phyloP scores from a whole-genome alignment of 2,888 invertebrate genomes.

The Thymelicus acteon region DNA sequence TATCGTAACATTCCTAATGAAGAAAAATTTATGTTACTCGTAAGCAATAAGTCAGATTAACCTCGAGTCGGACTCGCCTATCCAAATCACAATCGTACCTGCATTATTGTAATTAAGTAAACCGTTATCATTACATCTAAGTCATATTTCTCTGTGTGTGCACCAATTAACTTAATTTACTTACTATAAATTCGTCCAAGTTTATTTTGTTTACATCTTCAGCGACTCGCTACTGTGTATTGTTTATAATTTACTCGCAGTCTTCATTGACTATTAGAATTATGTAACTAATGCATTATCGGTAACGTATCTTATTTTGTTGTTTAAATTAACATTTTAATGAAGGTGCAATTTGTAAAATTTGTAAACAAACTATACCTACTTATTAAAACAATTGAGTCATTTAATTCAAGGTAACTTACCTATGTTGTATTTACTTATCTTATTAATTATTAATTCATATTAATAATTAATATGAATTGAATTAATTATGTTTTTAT shows the following conservation, averaged over 20 bases:
- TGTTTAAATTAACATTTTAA: too few relatives aligned
- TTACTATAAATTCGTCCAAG: conserved; percentile 15
- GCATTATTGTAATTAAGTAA: conserved; percentile 19
- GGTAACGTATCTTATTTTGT: too few relatives aligned
- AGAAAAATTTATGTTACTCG: neutral
- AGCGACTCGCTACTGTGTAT: neutral
- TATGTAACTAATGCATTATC: neutral
- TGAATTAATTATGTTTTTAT: too few relatives aligned
- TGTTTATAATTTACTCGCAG: neutral
- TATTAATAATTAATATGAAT: too few relatives aligned
- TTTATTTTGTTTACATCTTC: conserved; percentile 17
- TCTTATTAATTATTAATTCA: too few relatives aligned
- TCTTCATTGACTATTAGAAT: neutral
- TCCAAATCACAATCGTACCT: conserved; percentile 12
- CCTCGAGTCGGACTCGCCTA: neutral
- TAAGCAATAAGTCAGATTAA: neutral
- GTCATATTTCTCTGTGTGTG: conserved; percentile 15
- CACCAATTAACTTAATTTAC: conserved; percentile 12
- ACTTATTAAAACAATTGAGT: neutral
- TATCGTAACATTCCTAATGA: neutral
- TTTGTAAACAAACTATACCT: too few relatives aligned
- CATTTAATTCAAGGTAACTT: neutral
- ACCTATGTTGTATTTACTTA: neutral
- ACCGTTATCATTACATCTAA: conserved; percentile 22
- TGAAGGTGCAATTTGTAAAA: too few relatives aligned